Evolutionary conservation across 2,113 vertebrate genomes (phyloP).

Genomic region (Oenanthe oenanthe): DNA sequence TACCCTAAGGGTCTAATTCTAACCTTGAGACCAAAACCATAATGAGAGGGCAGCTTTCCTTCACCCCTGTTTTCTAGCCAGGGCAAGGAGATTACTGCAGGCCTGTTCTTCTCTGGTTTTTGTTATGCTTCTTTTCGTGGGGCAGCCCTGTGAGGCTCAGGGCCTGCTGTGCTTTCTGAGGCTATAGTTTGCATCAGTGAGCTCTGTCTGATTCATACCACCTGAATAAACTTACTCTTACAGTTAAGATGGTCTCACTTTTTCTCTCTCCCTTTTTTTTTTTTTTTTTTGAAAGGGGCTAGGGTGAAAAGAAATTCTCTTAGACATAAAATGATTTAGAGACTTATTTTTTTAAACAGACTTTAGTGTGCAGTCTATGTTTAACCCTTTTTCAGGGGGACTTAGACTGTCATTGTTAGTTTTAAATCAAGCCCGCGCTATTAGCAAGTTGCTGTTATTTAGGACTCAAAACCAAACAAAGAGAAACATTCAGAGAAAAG

Average conservation of each 20-base stretch:
- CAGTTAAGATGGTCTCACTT: slow-evolving; percentile 72
- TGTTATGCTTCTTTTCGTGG: slow-evolving; percentile 63
- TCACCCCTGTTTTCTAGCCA: slow-evolving; percentile 82
- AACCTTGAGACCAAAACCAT: slow-evolving; percentile 89
- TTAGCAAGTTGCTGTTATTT: slow-evolving; percentile 40
- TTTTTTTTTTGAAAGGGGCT: background rate
- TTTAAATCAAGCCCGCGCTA: slow-evolving; percentile 13
- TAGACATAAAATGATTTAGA: slow-evolving; percentile 59
- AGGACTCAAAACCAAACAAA: slow-evolving; percentile 16
- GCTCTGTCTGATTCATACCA: slow-evolving; percentile 83
- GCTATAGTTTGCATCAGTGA: slow-evolving; percentile 77
- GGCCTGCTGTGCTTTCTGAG: slow-evolving; percentile 75
- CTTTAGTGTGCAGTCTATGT: background rate
- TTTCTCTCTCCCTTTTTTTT: background rate
- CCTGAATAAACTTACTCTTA: slow-evolving; percentile 88
- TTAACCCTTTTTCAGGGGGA: background rate
- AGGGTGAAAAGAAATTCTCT: background rate
- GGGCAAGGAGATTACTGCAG: slow-evolving; percentile 76
- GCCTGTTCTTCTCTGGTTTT: slow-evolving; percentile 76
- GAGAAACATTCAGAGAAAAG: slow-evolving; percentile 6
- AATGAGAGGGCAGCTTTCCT: slow-evolving; percentile 91
- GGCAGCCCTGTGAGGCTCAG: slow-evolving; percentile 53
- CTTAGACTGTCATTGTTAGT: background rate
- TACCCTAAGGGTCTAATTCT: slow-evolving; percentile 93
- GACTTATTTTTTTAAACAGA: background rate